These are phyloP conservation scores for Leptodactylus fuscus DNA, from an alignment of 2,113 vertebrate species.

Conservation along the genomic window DNA sequence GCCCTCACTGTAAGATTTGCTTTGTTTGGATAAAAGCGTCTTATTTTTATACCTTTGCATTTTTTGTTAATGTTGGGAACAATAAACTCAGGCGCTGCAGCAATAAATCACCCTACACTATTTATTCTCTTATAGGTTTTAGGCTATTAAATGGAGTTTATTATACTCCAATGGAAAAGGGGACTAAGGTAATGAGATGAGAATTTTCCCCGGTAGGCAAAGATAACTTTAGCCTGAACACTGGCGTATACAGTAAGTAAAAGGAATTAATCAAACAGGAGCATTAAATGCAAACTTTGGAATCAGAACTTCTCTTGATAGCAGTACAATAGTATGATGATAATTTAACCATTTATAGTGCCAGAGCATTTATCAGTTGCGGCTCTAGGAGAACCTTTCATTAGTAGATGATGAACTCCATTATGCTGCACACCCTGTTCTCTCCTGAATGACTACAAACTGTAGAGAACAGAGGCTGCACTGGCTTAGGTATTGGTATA, in stretches of 20 bases:
- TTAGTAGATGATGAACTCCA: background rate
- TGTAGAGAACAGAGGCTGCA: background rate
- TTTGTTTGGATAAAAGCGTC: slow-evolving; percentile 37
- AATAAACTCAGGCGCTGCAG: slow-evolving; percentile 35
- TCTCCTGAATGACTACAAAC: background rate
- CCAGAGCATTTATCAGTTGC: background rate
- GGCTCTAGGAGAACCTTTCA: background rate
- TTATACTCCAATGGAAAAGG: slow-evolving; percentile 37
- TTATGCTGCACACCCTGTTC: background rate
- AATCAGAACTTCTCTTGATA: background rate
- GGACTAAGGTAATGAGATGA: slow-evolving; percentile 42
- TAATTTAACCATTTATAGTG: background rate
- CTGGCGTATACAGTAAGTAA: slow-evolving; percentile 26
- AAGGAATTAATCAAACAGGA: slow-evolving; percentile 51
- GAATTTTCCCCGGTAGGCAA: slow-evolving; percentile 40
- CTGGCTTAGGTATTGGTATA: background rate
- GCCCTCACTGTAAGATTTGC: slow-evolving; percentile 20
- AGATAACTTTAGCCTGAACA: slow-evolving; percentile 49
- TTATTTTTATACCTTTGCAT: slow-evolving; percentile 43
- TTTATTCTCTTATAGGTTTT: slow-evolving; percentile 48
- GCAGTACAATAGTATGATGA: background rate
- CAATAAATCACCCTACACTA: slow-evolving; percentile 53
- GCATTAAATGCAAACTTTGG: slow-evolving; percentile 52
- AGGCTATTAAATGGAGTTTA: slow-evolving; percentile 52
- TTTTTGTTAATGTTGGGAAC: slow-evolving; percentile 45